Percentiles rank a stretch among this genome's conserved stretches.
These are phyloP conservation scores for Girardinus metallicus DNA, from an alignment of 2,797 vertebrate genomes.

Conservation along the genomic window DNA sequence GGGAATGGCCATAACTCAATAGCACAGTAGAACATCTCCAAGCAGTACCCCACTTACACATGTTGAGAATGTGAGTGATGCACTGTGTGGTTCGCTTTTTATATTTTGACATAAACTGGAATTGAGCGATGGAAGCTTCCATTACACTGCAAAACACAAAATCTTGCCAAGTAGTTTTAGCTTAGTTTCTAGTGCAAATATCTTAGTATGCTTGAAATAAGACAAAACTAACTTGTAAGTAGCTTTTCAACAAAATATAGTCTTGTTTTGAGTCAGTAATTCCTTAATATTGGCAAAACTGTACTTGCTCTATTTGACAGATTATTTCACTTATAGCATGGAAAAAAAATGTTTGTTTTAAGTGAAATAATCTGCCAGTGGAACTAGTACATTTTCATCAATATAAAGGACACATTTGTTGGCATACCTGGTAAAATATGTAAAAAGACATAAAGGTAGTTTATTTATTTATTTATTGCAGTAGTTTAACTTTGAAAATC, in stretches of 20 bases:
- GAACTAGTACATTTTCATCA: too few relatives aligned
- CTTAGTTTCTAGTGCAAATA: too few relatives aligned
- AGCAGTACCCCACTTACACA: constrained; percentile 17
- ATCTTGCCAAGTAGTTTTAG: too few relatives aligned
- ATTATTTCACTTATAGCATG: too few relatives aligned
- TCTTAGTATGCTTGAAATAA: too few relatives aligned
- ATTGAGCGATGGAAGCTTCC: constrained; percentile 6
- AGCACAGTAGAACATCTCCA: constrained; percentile 7
- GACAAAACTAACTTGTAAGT: too few relatives aligned
- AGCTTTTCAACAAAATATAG: too few relatives aligned
- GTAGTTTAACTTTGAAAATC: background rate
- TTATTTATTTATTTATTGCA: background rate
- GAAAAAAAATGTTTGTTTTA: background rate
- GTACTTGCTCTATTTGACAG: too few relatives aligned
- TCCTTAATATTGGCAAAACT: too few relatives aligned
- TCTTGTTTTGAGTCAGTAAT: too few relatives aligned
- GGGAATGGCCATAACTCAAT: constrained; percentile 25
- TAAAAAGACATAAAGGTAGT: background rate
- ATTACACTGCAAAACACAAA: background rate
- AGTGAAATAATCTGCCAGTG: too few relatives aligned
- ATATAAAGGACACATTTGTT: background rate
- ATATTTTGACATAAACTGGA: constrained; percentile 8
- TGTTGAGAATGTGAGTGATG: constrained; percentile 38
- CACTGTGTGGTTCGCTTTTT: constrained; percentile 19
- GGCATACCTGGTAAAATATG: background rate